A percentile compares a stretch with the other conserved stretches of the same genome.
These are phyloP conservation scores for Helostoma temminkii DNA, from an alignment of 2,797 vertebrate species.

Conservation along the genomic window DNA sequence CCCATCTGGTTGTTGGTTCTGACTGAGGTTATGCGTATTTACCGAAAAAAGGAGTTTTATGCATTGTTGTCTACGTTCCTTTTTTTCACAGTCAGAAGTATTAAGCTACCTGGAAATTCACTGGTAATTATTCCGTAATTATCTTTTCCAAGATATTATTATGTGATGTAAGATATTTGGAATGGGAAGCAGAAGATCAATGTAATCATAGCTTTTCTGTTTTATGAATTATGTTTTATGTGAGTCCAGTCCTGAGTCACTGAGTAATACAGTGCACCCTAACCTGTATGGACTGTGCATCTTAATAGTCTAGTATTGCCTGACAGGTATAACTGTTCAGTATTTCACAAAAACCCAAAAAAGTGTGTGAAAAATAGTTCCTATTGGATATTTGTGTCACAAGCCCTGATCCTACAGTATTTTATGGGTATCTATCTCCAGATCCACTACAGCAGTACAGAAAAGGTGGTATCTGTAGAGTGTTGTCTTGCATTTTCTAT, in stretches of 20 bases:
- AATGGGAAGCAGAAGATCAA: neutral
- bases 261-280: neutral
- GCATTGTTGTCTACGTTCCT: neutral
- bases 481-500: neutral
- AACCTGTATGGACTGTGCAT: neutral
- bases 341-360: too few relatives aligned
- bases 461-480: too few relatives aligned
- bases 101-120: neutral
- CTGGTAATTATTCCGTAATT: too few relatives aligned
- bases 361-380: too few relatives aligned
- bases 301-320: neutral
- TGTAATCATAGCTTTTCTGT: neutral
- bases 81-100: neutral
- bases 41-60: neutral
- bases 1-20: slow-evolving; percentile 46
- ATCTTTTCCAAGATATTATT: neutral
- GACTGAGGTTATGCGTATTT: slow-evolving; percentile 16
- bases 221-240: neutral
- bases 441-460: too few relatives aligned
- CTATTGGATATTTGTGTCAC: too few relatives aligned
- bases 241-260: neutral
- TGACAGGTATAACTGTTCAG: too few relatives aligned
- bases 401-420: too few relatives aligned
- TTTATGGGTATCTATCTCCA: too few relatives aligned
- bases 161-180: neutral